These are phyloP conservation scores for Harpagoxenus sublaevis DNA, from an alignment of 2,888 invertebrate genomes.

Conservation along the genomic window DNA sequence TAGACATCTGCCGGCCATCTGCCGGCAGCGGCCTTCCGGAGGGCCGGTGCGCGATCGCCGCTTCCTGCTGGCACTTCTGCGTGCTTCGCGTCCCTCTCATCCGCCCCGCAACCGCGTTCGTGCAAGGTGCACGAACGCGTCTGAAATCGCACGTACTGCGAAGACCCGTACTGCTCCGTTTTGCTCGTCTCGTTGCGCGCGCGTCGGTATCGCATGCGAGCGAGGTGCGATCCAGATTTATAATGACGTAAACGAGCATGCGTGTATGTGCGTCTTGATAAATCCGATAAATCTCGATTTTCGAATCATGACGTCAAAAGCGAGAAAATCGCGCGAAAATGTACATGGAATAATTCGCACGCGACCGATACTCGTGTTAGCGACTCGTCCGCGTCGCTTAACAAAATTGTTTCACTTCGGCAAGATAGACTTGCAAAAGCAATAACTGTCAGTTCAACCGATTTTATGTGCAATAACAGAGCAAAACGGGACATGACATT, in stretches of 20 bases:
- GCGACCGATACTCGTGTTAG: neutral
- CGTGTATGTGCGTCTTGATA: neutral
- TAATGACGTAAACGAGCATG: constrained; percentile 22
- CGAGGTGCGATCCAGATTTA: constrained; percentile 60
- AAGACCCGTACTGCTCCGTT: neutral
- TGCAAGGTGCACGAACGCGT: constrained; percentile 27
- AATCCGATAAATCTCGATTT: neutral
- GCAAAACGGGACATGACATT: neutral
- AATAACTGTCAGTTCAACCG: neutral
- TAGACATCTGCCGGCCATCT: constrained; percentile 82
- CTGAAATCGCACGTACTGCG: constrained; percentile 30
- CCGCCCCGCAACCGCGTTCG: constrained; percentile 11
- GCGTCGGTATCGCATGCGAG: constrained; percentile 16
- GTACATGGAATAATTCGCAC: neutral
- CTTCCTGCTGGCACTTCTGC: constrained; percentile 53
- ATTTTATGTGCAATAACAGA: neutral
- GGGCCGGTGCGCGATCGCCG: constrained; percentile 63
- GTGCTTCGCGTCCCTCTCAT: constrained; percentile 34
- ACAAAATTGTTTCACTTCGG: neutral
- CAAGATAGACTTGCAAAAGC: neutral
- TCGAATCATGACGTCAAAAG: neutral
- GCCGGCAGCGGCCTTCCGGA: constrained; percentile 75
- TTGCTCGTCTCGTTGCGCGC: neutral
- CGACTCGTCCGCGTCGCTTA: neutral
- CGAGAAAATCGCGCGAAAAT: neutral